Conservation (phyloP, 2,888 invertebrate species). For the Eupithecia vulgata region DNA sequence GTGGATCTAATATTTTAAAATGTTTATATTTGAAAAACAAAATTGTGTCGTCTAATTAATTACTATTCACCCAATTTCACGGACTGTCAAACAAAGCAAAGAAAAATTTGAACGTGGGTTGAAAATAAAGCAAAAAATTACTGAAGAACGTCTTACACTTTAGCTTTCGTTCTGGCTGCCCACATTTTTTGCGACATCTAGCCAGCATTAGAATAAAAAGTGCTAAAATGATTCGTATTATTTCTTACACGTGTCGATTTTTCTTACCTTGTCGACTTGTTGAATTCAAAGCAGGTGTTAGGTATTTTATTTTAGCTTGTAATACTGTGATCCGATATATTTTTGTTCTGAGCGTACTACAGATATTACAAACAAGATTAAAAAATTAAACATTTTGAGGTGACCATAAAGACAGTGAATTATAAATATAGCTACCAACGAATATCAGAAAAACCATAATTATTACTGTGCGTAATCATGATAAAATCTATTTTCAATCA, state of each 20-base stretch:
- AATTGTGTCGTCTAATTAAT: constrained; percentile 60
- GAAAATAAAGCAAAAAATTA: constrained; percentile 44
- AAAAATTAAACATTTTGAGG: neutral
- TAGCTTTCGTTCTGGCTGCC: constrained; percentile 20
- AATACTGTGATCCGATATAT: neutral
- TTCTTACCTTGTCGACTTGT: neutral
- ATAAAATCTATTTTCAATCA: neutral
- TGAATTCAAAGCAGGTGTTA: neutral
- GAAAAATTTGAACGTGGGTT: constrained; percentile 55
- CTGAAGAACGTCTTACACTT: constrained; percentile 26
- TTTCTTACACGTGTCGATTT: neutral
- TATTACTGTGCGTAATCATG: neutral
- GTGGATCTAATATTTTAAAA: neutral
- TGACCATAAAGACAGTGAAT: too few species aligned
- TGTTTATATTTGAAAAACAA: constrained; percentile 27
- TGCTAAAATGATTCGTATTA: neutral
- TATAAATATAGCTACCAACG: neutral
- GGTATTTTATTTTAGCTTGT: neutral
- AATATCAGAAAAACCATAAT: neutral
- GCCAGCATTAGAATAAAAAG: constrained; percentile 19
- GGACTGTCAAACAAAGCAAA: constrained; percentile 67
- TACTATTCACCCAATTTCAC: constrained; percentile 72
- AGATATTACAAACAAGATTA: neutral
- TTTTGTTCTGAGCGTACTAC: neutral
- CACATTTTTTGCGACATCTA: constrained; percentile 36